Evolutionary conservation across 1,140 invertebrate species (phyloP).

Genomic region (Drosophila rhopaloa): DNA sequence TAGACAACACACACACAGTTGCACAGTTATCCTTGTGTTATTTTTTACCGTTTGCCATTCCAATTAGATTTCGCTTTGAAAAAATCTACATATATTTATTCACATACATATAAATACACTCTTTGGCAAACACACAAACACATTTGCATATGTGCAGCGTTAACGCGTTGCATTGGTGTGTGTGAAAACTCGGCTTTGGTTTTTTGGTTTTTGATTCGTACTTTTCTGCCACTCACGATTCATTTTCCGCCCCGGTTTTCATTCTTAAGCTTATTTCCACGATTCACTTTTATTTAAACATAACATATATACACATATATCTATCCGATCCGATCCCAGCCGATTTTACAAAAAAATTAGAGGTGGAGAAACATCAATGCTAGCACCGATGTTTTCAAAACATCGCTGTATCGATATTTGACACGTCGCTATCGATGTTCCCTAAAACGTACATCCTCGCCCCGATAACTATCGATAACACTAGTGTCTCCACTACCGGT

Average conservation of each 20-base stretch:
- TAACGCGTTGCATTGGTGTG: constrained; percentile 12
- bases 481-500: too few relatives aligned
- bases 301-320: constrained; percentile 12
- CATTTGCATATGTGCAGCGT: constrained; percentile 61
- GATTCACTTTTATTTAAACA: constrained; percentile 27
- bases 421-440: not conserved
- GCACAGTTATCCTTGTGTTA: constrained; percentile 32
- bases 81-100: constrained; percentile 47
- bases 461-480: too few relatives aligned
- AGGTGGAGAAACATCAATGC: not conserved
- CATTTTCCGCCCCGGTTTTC: constrained; percentile 33
- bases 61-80: constrained; percentile 67
- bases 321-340: constrained; percentile 1
- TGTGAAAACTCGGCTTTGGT: constrained; percentile 42
- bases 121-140: constrained; percentile 44
- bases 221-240: constrained; percentile 26
- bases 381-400: too few relatives aligned
- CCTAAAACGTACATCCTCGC: too few relatives aligned
- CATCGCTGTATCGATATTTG: too few relatives aligned
- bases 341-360: constrained; percentile 22
- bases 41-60: constrained; percentile 59
- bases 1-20: constrained; percentile 24
- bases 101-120: constrained; percentile 27
- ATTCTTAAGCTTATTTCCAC: constrained; percentile 16
- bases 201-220: not conserved